phyloP scores from a whole-genome alignment of 2,888 invertebrate species.

The Candidula unifasciata region DNA sequence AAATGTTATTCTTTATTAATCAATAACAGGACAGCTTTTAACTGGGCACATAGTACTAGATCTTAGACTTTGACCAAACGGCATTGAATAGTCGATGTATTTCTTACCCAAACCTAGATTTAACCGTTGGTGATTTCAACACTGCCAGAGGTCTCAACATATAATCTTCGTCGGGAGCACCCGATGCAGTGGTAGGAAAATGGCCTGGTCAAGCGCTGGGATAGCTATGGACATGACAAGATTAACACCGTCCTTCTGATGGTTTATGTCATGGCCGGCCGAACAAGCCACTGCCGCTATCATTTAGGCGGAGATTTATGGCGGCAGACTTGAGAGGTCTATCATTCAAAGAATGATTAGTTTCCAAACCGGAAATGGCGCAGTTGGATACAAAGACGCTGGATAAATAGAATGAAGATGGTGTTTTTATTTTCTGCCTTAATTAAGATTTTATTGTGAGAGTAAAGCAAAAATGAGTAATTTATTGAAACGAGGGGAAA shows the following conservation, averaged over 20 bases:
- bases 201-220: neutral
- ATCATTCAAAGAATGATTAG: neutral
- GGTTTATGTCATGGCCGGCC: neutral
- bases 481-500: no score
- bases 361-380: no score
- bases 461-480: no score
- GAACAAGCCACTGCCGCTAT: neutral
- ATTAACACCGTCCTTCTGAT: neutral
- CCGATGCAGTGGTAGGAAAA: neutral
- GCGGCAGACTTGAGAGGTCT: neutral
- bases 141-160: neutral
- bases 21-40: neutral
- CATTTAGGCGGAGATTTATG: slow-evolving; percentile 1
- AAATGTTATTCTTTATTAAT: neutral
- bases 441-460: no score
- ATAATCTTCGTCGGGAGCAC: neutral
- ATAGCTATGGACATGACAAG: no score
- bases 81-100: no score
- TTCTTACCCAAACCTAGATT: neutral
- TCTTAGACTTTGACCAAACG: no score
- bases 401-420: no score
- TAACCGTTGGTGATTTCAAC: neutral
- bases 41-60: no score
- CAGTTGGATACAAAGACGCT: no score
- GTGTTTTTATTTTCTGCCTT: no score